Evolutionary conservation across 2,797 vertebrate species (phyloP).

Genomic region (Sebastes goodei): DNA sequence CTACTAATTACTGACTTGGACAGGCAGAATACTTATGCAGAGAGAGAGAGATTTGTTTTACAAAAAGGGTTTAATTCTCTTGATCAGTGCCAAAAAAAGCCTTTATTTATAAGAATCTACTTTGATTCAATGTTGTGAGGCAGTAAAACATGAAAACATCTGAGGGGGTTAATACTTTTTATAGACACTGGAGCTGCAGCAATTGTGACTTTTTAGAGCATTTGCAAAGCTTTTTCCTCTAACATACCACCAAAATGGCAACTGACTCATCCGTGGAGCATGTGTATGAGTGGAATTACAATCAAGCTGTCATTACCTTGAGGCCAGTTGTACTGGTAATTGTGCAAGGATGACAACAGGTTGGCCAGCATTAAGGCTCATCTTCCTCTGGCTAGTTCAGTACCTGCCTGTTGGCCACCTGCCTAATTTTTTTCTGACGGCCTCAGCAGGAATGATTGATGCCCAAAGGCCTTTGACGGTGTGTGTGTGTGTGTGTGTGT

Average conservation of each 20-base stretch:
- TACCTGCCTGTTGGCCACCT: slow-evolving; percentile 71
- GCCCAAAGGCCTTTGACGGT: slow-evolving; percentile 57
- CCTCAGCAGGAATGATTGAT: slow-evolving; percentile 78
- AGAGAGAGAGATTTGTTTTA: background rate
- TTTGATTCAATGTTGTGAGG: background rate
- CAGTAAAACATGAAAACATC: background rate
- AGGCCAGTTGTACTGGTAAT: slow-evolving; percentile 59
- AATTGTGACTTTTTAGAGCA: background rate
- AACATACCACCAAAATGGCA: slow-evolving; percentile 26
- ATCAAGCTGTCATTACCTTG: slow-evolving; percentile 63
- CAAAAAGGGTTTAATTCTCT: background rate
- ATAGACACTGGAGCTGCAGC: background rate
- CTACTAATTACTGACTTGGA: background rate
- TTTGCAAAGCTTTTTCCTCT: slow-evolving; percentile 3
- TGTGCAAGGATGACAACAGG: slow-evolving; percentile 72
- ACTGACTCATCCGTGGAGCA: slow-evolving; percentile 26
- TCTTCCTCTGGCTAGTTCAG: slow-evolving; percentile 64
- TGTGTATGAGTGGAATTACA: slow-evolving; percentile 71
- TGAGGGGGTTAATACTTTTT: background rate
- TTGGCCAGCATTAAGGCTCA: slow-evolving; percentile 66
- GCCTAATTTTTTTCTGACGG: slow-evolving; percentile 68
- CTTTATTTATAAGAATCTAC: background rate
- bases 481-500: slow-evolving; percentile 37
- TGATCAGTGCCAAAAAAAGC: background rate
- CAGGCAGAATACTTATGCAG: background rate